phyloP scores from a whole-genome alignment of 2,888 invertebrate genomes.

The Cacoxenus indagator region DNA sequence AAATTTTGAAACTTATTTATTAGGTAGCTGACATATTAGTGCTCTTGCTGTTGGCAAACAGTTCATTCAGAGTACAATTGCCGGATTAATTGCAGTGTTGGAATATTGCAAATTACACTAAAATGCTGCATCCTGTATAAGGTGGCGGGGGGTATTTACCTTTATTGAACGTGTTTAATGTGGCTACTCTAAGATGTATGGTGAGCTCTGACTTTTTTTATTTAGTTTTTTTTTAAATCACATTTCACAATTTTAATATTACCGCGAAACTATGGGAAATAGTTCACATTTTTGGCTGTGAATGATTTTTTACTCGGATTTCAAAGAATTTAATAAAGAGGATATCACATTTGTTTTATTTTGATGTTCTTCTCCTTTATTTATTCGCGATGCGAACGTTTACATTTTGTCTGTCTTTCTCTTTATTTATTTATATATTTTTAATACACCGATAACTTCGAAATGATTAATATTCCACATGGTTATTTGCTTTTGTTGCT shows the following conservation, averaged over 20 bases:
- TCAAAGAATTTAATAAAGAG: neutral
- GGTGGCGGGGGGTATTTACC: neutral
- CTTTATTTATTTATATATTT: neutral
- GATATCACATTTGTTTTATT: neutral
- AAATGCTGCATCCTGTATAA: neutral
- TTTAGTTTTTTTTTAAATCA: slow-evolving; percentile 1
- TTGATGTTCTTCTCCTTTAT: too few relatives aligned
- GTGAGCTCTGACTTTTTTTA: neutral
- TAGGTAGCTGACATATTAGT: too few relatives aligned
- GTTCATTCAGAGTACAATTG: too few relatives aligned
- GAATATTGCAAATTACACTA: too few relatives aligned
- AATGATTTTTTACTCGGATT: neutral
- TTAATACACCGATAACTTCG: neutral
- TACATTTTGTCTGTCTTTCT: too few relatives aligned
- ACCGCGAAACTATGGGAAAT: neutral
- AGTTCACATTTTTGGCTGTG: too few relatives aligned
- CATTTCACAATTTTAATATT: slow-evolving; percentile 10
- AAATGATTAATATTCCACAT: neutral
- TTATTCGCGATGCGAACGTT: too few relatives aligned
- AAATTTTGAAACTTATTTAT: too few relatives aligned
- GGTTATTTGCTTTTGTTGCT: neutral
- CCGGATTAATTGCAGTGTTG: too few relatives aligned
- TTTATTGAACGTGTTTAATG: neutral
- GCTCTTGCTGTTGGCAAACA: too few relatives aligned
- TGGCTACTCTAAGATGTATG: neutral